Evolutionary conservation across 2,113 vertebrate genomes (phyloP).

Genomic region (Isichthys henryi): DNA sequence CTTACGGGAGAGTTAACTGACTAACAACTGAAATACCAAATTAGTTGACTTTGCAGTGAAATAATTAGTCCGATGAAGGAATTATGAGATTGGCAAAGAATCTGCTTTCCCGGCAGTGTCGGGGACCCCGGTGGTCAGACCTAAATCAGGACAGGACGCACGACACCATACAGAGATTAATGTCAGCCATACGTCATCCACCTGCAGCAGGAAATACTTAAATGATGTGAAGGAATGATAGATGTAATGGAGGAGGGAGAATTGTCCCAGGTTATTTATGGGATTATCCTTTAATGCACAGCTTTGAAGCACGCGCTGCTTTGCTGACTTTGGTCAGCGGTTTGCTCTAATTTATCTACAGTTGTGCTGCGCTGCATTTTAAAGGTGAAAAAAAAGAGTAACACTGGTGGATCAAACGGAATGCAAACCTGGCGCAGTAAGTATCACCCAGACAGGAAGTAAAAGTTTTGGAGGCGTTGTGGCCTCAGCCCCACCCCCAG

Average conservation of each 20-base stretch:
- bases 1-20: not conserved
- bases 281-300: not conserved
- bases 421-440: not conserved
- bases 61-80: not conserved
- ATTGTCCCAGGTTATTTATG: constrained; percentile 16
- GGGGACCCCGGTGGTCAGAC: not conserved
- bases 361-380: not conserved
- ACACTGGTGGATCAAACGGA: not conserved
- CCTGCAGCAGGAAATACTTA: constrained; percentile 16
- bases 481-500: not conserved
- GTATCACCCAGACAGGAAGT: not conserved
- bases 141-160: not conserved
- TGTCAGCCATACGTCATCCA: not conserved
- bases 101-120: not conserved
- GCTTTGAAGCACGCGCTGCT: not conserved
- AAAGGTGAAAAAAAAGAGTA: not conserved
- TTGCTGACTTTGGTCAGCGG: not conserved
- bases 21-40: not conserved
- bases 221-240: constrained; percentile 10
- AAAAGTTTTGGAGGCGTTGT: not conserved
- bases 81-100: not conserved
- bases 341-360: not conserved
- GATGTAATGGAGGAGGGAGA: not conserved
- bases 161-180: not conserved
- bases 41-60: not conserved